A percentile compares a stretch with the other conserved stretches of the same genome.
These are phyloP conservation scores for Augochlorella aurata DNA, from an alignment of 2,888 invertebrate genomes.

Conservation along the genomic window DNA sequence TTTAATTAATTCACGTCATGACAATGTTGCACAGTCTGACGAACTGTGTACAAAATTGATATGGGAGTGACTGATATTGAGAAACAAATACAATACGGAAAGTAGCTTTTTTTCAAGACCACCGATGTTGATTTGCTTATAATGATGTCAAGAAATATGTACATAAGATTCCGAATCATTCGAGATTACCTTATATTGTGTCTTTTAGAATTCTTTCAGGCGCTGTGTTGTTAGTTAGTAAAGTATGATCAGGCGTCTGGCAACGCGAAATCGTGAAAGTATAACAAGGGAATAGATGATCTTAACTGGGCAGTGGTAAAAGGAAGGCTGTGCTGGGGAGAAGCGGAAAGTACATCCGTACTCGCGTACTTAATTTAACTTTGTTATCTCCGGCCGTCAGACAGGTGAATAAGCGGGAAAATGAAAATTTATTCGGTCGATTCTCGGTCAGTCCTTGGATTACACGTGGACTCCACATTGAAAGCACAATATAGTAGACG, in stretches of 20 bases:
- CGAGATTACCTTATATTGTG: neutral
- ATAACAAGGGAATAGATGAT: neutral
- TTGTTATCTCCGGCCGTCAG: constrained; percentile 27
- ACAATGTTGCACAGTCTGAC: too few relatives aligned
- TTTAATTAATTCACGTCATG: too few relatives aligned
- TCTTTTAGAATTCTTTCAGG: neutral
- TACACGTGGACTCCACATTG: neutral
- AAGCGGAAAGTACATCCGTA: neutral
- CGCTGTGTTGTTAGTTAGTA: neutral
- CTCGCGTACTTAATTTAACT: constrained; percentile 39
- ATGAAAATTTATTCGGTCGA: constrained; percentile 48
- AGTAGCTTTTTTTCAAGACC: too few relatives aligned
- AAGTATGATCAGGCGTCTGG: neutral
- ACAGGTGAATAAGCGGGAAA: constrained; percentile 44
- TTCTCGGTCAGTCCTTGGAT: constrained; percentile 10
- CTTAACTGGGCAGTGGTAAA: neutral
- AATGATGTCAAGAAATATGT: too few relatives aligned
- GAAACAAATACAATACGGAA: too few relatives aligned
- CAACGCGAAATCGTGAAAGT: neutral
- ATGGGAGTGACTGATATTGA: too few relatives aligned
- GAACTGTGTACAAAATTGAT: too few relatives aligned
- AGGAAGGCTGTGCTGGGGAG: neutral
- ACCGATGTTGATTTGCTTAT: too few relatives aligned
- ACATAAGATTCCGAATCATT: neutral
- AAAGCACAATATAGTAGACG: constrained; percentile 11